These are phyloP conservation scores for Phyllotis vaccarum DNA, from an alignment of 2,797 vertebrate genomes.

Conservation along the genomic window DNA sequence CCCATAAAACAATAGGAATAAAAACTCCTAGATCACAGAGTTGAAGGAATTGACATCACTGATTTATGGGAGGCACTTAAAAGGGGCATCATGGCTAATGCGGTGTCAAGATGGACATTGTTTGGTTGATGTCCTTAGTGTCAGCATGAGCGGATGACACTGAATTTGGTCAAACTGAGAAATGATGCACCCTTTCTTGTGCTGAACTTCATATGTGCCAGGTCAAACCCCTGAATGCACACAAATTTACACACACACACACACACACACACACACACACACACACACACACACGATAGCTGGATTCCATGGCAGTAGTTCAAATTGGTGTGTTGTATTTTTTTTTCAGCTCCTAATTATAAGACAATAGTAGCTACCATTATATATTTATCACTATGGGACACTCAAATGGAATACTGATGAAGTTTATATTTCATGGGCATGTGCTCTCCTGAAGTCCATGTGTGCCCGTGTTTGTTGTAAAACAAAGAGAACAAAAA, in stretches of 20 bases:
- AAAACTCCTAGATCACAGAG: neutral
- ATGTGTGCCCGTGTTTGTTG: neutral
- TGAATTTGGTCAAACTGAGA: neutral
- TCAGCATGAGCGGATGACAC: neutral
- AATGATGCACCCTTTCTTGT: neutral
- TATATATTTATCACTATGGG: neutral
- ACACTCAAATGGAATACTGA: neutral
- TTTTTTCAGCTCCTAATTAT: conserved; percentile 49
- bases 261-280: neutral
- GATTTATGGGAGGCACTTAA: neutral
- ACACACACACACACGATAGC: neutral
- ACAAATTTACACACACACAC: neutral
- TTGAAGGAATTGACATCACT: too few species aligned
- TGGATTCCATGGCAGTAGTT: neutral
- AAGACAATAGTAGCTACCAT: conserved; percentile 50
- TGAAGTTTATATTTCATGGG: neutral
- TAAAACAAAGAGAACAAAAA: conserved; percentile 11
- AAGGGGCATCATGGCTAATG: neutral
- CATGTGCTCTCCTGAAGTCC: neutral
- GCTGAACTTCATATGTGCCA: neutral
- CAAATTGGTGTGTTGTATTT: neutral
- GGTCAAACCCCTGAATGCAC: neutral
- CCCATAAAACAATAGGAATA: neutral
- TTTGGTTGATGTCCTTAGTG: neutral
- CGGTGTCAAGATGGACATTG: neutral